Base-by-base conservation (phyloP, 2,113 vertebrate species). In the Emydocephalus ijimae region DNA sequence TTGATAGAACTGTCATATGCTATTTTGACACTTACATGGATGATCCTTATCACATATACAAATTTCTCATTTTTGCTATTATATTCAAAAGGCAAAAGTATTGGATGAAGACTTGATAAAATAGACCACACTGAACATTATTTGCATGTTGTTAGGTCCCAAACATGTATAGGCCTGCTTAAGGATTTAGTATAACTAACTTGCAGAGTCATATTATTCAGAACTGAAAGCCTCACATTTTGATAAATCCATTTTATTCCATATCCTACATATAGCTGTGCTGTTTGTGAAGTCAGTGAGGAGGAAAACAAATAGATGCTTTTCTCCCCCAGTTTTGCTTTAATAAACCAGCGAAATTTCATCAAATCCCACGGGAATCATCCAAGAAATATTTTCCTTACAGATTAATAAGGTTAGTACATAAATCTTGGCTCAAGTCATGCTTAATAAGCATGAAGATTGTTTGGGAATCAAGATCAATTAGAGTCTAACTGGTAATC, bases 401-500 rank as follows among this genome's bases (percentile, higher is more conserved):
- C 92, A 93, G 95, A 96, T 96, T 95, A 96, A 90, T 92, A 94
- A 89, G 54, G 6, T 74, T 59, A 94, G 89, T 34, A 85, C 69
- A 55, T 57, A 96, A 96, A 94, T 96, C 94, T 94, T 55, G 56
- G 56, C 43, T 74, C 69, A 93, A 61, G 48, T 94, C 87, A 15
- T 93, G 92, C 59, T 81, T 89, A 92, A 90, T 91, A 92, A 24
- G 52, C 93, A 87, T 93, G 95, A 90, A 92, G 57, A 21, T 91
- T 91, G 91, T 57, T 50, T 11, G 91, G 94, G 74, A 92, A 89
- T 57, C 1, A 92, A 88, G 14, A 87, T 94, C 26, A 96, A 95
- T 96, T 97, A 95, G 23, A n/a, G 93, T 93, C 92, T 89, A 92
- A 92, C 94, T 94, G 95, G 85, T 64, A 93, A 92, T 87, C 94